Evolutionary conservation across 2,888 invertebrate species (phyloP), one percentile per base, ranked within the genome.

Genomic region (Platypus cylindrus): DNA sequence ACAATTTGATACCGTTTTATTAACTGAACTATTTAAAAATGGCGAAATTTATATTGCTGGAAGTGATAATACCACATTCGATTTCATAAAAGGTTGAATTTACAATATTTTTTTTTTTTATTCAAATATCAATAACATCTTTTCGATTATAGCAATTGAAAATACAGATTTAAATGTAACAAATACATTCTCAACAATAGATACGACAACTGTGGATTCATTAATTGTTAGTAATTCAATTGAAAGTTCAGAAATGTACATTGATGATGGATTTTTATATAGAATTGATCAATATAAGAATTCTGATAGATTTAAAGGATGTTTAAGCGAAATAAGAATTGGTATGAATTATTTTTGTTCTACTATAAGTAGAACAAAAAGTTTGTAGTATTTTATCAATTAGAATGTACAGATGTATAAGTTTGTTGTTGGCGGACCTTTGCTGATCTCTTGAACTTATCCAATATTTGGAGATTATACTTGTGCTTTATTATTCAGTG

Each of bases 11-110:
- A 59, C 58, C 45, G 58, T 52, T 35, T 63, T 64, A 24, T 71
- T 73, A 61, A 66, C 64, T 49, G 38, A 36, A 15, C 35, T 43
- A 7, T 58, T 73, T 43, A 54, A 54, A 41, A 50, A 55, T 41
- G 73, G 72, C 1, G 58, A 60, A 14, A 60, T 70, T 5, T 67
- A 64, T 38, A 49, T 71, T 12, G 71, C 66, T 17, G 71, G 70
- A 20, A 62, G 61, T 31, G 60, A 60, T 42, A 53, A 53, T 16
- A 51, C 48, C 33, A 57, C 55, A 1, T 60, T 59, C 34, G 55
- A 62, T 43, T 60, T 59, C 26, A 5, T 32, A 14, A 11, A 28
- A 14, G 41, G 41, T 41, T 40, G 3, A 12, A 15, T 22, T 14
- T 23, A 11, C 12, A 11, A 13, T 7, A 17, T 32, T 16, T 13